A percentile compares a stretch with the other conserved stretches of the same genome.
phyloP scores from a whole-genome alignment of 2,797 vertebrate genomes.

The Halcyon smyrnensis region DNA sequence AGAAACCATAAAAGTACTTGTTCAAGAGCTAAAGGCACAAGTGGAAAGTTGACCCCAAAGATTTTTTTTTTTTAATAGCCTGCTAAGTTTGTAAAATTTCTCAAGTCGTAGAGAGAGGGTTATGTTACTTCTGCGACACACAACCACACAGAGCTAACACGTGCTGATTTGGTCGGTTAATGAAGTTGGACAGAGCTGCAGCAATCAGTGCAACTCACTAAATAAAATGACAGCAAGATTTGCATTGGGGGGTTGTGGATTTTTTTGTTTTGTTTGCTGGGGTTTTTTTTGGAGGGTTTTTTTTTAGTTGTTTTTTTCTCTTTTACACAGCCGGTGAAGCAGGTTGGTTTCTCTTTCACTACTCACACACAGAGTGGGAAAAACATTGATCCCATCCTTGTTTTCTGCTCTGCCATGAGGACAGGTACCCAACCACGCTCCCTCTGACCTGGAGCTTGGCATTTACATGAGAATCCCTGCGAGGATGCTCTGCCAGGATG shows the following conservation, averaged over 20 bases:
- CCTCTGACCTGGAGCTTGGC: neutral
- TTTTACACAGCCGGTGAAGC: neutral
- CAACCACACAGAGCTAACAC: neutral
- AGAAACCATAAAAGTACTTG: constrained; percentile 76
- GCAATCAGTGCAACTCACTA: neutral
- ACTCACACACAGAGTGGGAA: neutral
- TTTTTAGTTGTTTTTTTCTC: rapidly evolving
- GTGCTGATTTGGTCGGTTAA: constrained; percentile 3
- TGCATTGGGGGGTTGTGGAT: neutral
- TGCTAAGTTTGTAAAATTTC: constrained; percentile 78
- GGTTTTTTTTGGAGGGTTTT: neutral
- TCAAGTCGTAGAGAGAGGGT: neutral
- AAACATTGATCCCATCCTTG: no score
- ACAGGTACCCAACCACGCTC: neutral
- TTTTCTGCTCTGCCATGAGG: neutral
- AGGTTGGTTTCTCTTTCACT: neutral
- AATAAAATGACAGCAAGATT: neutral
- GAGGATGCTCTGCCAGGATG: neutral
- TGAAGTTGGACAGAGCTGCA: constrained; percentile 21
- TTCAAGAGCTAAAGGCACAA: constrained; percentile 76
- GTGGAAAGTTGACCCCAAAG: constrained; percentile 79
- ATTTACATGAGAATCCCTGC: neutral
- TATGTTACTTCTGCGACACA: neutral
- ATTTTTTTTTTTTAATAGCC: constrained; percentile 65
- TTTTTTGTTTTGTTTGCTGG: neutral